phyloP scores from a whole-genome alignment of 2,797 vertebrate species.

The Rallus crepitans region DNA sequence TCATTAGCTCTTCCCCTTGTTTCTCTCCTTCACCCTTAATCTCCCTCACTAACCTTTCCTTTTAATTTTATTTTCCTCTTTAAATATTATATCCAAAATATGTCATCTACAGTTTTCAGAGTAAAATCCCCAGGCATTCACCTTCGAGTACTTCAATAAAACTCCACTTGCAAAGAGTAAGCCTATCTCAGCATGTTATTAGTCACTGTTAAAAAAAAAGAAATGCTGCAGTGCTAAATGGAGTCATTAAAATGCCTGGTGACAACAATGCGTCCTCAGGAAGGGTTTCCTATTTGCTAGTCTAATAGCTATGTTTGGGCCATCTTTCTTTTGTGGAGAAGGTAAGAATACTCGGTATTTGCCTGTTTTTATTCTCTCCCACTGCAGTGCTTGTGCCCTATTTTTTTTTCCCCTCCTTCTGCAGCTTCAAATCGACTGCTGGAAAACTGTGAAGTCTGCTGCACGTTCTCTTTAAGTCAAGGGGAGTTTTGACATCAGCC shows the following conservation, averaged over 20 bases:
- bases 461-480: background rate
- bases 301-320: constrained; percentile 14
- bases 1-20: constrained; percentile 54
- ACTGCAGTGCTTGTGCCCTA: background rate
- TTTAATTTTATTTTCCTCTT: constrained; percentile 47
- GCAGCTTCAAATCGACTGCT: background rate
- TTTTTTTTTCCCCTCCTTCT: background rate
- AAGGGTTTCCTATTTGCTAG: constrained; percentile 39
- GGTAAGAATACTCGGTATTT: constrained; percentile 7
- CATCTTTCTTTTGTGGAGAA: constrained; percentile 5
- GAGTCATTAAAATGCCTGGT: constrained; percentile 58
- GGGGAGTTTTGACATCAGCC: background rate
- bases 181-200: constrained; percentile 60
- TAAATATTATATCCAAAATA: constrained; percentile 23
- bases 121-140: constrained; percentile 47
- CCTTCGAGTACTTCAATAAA: constrained; percentile 37
- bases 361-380: background rate
- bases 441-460: background rate
- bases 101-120: constrained; percentile 5
- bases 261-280: background rate
- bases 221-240: constrained; percentile 48
- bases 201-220: constrained; percentile 38
- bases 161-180: constrained; percentile 1
- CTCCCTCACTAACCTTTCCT: constrained; percentile 26
- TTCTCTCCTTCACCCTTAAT: constrained; percentile 43